phyloP scores from a whole-genome alignment of 2,797 vertebrate genomes.

The Coluber constrictor region DNA sequence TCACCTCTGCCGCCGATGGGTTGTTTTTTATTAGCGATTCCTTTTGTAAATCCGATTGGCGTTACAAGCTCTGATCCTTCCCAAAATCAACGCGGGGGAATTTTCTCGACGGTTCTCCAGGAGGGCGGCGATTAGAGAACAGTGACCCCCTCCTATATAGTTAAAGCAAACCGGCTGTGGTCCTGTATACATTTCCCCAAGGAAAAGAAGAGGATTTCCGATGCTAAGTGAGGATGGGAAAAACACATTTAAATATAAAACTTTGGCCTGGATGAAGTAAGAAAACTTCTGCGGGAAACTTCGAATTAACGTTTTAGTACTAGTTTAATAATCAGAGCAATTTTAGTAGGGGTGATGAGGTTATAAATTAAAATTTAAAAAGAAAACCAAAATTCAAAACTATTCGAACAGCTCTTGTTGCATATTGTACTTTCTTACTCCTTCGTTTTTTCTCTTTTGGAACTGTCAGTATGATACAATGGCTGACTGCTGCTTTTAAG shows the following conservation, averaged over 20 bases:
- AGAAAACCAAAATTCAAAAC: background rate
- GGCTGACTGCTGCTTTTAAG: background rate
- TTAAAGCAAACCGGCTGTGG: background rate
- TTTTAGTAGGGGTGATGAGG: background rate
- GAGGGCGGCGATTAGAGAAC: background rate
- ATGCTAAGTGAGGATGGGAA: background rate
- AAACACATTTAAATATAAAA: background rate
- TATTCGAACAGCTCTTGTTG: background rate
- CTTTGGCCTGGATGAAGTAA: background rate
- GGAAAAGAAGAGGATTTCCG: too few species aligned
- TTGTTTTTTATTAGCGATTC: background rate
- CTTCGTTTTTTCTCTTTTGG: background rate
- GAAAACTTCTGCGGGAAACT: background rate
- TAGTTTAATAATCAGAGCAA: background rate
- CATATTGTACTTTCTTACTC: background rate
- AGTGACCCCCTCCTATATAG: background rate
- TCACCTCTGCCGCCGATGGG: background rate
- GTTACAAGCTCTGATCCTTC: background rate
- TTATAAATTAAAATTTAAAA: background rate
- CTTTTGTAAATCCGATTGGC: background rate
- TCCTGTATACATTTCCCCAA: background rate
- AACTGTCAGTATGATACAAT: background rate
- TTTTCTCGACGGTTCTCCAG: background rate
- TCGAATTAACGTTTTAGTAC: background rate
- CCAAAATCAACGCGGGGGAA: too few species aligned